These are phyloP conservation scores for Ferrisia virgata DNA, from an alignment of 2,888 invertebrate species.

Conservation along the genomic window DNA sequence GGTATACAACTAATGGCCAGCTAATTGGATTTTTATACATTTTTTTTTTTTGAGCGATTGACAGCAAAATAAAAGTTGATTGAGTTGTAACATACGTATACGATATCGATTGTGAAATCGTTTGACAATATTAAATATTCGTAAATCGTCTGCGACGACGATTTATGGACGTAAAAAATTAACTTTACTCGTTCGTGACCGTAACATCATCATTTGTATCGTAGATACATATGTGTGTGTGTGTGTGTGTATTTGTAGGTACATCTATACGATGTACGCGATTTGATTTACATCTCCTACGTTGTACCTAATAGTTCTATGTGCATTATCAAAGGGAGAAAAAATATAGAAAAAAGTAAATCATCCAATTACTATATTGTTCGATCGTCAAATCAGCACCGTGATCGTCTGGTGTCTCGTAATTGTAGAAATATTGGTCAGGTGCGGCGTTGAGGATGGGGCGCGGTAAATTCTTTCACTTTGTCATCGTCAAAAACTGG, in stretches of 20 bases:
- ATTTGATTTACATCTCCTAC: background rate
- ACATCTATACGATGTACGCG: too few species aligned
- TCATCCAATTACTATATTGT: background rate
- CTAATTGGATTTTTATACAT: background rate
- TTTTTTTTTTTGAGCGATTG: background rate
- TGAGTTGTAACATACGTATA: constrained; percentile 5
- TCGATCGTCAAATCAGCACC: background rate
- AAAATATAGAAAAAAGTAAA: background rate
- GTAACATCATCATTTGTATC: background rate
- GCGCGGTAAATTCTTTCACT: background rate
- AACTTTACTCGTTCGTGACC: background rate
- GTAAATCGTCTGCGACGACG: background rate
- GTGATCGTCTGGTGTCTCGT: background rate
- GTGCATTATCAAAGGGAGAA: background rate
- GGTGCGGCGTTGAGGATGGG: too few species aligned
- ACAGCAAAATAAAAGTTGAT: constrained; percentile 12
- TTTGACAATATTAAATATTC: constrained; percentile 26
- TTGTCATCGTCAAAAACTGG: background rate
- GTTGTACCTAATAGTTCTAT: background rate
- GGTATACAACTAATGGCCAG: too few species aligned
- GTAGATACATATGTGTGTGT: too few species aligned
- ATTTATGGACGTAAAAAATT: background rate
- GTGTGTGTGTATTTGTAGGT: too few species aligned
- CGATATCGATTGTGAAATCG: constrained; percentile 6
- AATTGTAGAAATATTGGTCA: background rate